phyloP scores from a whole-genome alignment of 2,888 invertebrate genomes.

The Rhamphomyia laevipes region DNA sequence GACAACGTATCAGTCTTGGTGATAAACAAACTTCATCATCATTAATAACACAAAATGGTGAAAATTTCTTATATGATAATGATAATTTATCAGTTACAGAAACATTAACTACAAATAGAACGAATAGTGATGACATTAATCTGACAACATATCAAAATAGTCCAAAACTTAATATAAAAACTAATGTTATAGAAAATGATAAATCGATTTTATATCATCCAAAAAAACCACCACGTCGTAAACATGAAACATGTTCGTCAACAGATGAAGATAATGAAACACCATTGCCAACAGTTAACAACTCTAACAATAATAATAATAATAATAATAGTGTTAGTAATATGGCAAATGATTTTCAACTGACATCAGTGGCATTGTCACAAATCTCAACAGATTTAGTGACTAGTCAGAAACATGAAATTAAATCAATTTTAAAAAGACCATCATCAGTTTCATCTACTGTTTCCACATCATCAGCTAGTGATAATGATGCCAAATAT shows the following conservation, averaged over 20 bases:
- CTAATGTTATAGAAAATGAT: background rate
- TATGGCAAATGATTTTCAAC: background rate
- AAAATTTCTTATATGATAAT: conserved; percentile 23
- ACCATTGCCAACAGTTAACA: background rate
- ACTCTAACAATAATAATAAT: background rate
- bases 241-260: conserved; percentile 14
- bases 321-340: background rate
- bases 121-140: conserved; percentile 7
- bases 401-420: conserved; percentile 21
- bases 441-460: conserved; percentile 35
- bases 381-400: conserved; percentile 13
- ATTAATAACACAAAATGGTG: conserved; percentile 28
- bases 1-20: conserved; percentile 55
- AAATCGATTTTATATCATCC: conserved; percentile 17
- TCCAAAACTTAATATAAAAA: conserved; percentile 11
- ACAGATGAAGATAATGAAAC: conserved; percentile 4
- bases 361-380: conserved; percentile 4
- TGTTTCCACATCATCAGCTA: conserved; percentile 24
- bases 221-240: conserved; percentile 31
- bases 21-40: conserved; percentile 35
- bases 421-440: conserved; percentile 50
- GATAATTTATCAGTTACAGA: no score
- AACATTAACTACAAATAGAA: background rate
- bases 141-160: conserved; percentile 9
- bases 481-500: conserved; percentile 29